A percentile compares a stretch with the other conserved stretches of the same genome.
Conservation (phyloP, 2,797 vertebrate species). For the Sardinella longiceps region DNA sequence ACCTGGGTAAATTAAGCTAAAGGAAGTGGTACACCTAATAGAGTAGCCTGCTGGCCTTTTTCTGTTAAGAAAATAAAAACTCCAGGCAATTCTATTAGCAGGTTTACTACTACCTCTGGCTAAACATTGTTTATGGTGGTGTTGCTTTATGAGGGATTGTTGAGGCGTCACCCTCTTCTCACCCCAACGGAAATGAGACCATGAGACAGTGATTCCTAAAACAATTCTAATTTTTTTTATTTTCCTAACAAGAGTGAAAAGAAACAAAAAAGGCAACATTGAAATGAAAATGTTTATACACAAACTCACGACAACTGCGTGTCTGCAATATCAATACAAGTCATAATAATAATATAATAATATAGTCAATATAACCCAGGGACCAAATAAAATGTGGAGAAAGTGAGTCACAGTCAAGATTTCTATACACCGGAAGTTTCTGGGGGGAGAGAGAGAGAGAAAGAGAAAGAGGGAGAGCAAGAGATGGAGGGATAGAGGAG, state of each 20-base stretch:
- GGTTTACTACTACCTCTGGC: no score
- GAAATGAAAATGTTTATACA: slow-evolving; percentile 83
- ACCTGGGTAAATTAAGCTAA: no score
- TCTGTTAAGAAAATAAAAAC: no score
- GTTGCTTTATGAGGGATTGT: no score
- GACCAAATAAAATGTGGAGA: slow-evolving; percentile 70
- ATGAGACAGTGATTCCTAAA: slow-evolving; percentile 67
- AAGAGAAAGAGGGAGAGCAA: slow-evolving; percentile 17
- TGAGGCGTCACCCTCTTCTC: no score
- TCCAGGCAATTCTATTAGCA: no score
- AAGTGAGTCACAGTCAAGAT: slow-evolving; percentile 76
- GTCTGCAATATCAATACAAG: slow-evolving; percentile 79
- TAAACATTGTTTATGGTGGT: no score
- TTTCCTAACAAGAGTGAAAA: slow-evolving; percentile 84
- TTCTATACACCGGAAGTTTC: slow-evolving; percentile 66
- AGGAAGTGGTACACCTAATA: no score
- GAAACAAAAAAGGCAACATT: slow-evolving; percentile 81
- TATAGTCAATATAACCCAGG: slow-evolving; percentile 67
- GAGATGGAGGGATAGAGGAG: slow-evolving; percentile 10
- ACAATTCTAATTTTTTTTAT: slow-evolving; percentile 84
- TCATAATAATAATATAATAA: slow-evolving; percentile 75
- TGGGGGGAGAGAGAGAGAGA: slow-evolving; percentile 18
- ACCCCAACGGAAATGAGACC: neutral
- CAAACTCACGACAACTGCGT: slow-evolving; percentile 77
- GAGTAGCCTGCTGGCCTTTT: no score